phyloP scores from a whole-genome alignment of 1,140 invertebrate genomes.

The Brachionus asplanchnoidis region DNA sequence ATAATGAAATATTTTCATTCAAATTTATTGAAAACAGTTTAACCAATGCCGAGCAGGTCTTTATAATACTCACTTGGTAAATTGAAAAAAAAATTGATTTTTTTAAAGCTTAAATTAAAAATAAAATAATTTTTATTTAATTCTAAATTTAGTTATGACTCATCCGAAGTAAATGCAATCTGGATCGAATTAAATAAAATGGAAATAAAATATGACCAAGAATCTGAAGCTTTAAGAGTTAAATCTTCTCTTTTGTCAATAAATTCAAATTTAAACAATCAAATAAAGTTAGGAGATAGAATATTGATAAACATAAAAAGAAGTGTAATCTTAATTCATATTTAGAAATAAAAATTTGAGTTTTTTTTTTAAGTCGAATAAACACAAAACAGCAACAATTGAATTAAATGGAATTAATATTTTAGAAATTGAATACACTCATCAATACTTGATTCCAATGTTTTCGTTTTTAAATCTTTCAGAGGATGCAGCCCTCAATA shows the following conservation, averaged over 20 bases:
- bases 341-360: background rate
- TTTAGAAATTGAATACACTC: background rate
- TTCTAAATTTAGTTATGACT: background rate
- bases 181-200: background rate
- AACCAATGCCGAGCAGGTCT: background rate
- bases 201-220: background rate
- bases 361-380: background rate
- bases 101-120: background rate
- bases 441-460: background rate
- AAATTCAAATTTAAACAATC: background rate
- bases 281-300: background rate
- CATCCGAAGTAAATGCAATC: background rate
- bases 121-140: background rate
- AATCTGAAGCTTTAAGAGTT: background rate
- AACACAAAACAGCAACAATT: background rate
- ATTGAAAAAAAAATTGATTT: too few relatives aligned
- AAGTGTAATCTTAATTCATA: background rate
- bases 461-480: background rate
- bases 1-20: background rate
- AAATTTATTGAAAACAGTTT: background rate
- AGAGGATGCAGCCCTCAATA: background rate
- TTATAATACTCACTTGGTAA: background rate
- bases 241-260: background rate
- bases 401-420: background rate
- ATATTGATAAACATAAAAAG: background rate